Evolutionary conservation across 2,113 vertebrate genomes (phyloP).

Genomic region (Motacilla alba): DNA sequence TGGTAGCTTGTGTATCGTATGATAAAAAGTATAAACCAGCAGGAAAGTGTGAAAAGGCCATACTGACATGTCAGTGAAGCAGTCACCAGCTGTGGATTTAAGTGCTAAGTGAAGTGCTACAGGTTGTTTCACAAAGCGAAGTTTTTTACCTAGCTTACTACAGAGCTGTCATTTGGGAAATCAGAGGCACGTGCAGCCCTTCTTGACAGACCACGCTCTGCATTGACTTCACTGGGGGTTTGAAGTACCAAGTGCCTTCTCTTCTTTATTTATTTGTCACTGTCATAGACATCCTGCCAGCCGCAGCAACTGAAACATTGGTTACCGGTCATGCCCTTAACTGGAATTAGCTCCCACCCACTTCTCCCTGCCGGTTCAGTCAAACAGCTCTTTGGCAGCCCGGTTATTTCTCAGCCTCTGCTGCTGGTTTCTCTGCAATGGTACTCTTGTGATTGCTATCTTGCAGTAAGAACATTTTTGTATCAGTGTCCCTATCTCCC

Average conservation of each 20-base stretch:
- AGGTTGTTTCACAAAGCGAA: not conserved
- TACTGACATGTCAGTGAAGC: not conserved
- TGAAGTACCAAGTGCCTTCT: not conserved
- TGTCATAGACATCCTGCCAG: not conserved
- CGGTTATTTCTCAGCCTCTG: not conserved
- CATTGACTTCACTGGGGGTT: not conserved
- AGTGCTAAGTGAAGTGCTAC: not conserved
- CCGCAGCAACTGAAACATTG: not conserved
- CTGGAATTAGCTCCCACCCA: not conserved
- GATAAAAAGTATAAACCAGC: not conserved
- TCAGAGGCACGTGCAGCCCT: not conserved
- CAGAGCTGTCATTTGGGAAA: not conserved
- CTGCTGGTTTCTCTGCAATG: not conserved
- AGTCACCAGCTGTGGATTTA: not conserved
- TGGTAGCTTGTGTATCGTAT: not conserved
- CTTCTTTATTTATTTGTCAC: not conserved
- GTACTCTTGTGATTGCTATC: rapidly evolving
- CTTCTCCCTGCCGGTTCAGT: not conserved
- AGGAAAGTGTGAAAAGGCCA: not conserved
- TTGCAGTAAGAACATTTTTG: not conserved
- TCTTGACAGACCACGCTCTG: not conserved
- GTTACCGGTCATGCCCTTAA: not conserved
- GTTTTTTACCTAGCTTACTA: not conserved
- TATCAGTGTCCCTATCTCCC: not conserved
- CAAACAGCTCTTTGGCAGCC: not conserved